A percentile compares a stretch with the other conserved stretches of the same genome.
Conservation (phyloP, 2,797 vertebrate species). For the Bryconaethiops microstoma region DNA sequence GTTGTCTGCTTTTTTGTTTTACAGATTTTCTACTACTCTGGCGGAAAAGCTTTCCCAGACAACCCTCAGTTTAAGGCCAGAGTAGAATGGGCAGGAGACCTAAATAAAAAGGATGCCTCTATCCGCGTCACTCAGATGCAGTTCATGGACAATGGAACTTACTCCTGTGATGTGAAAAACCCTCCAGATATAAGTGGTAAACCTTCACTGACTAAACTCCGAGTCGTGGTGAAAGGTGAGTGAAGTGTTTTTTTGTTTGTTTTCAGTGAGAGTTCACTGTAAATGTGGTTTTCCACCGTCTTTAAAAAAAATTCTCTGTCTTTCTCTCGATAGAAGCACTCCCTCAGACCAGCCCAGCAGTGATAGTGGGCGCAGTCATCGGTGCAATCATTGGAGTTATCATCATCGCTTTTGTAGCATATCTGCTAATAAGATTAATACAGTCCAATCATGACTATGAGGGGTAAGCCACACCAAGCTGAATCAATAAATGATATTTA, state of each 20-base stretch:
- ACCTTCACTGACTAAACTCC: slow-evolving; percentile 80
- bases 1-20: slow-evolving; percentile 6
- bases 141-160: slow-evolving; percentile 94
- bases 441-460: slow-evolving; percentile 85
- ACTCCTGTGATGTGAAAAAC: slow-evolving; percentile 89
- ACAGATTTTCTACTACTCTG: slow-evolving; percentile 86
- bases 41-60: slow-evolving; percentile 75
- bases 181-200: slow-evolving; percentile 85
- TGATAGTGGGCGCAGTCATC: slow-evolving; percentile 84
- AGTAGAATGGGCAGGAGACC: slow-evolving; percentile 88
- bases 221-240: slow-evolving; percentile 89
- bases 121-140: slow-evolving; percentile 86
- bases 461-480: slow-evolving; percentile 78
- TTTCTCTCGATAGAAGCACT: slow-evolving; percentile 79
- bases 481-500: neutral
- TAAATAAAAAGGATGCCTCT: slow-evolving; percentile 91
- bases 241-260: neutral
- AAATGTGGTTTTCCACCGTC: neutral
- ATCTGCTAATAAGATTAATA: slow-evolving; percentile 82
- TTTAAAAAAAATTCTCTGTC: neutral
- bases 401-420: slow-evolving; percentile 81
- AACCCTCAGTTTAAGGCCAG: slow-evolving; percentile 81
- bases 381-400: slow-evolving; percentile 82
- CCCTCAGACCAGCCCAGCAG: slow-evolving; percentile 76
- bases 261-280: neutral